Conservation (phyloP, 2,797 vertebrate genomes). For the Megaceryle alcyon region DNA sequence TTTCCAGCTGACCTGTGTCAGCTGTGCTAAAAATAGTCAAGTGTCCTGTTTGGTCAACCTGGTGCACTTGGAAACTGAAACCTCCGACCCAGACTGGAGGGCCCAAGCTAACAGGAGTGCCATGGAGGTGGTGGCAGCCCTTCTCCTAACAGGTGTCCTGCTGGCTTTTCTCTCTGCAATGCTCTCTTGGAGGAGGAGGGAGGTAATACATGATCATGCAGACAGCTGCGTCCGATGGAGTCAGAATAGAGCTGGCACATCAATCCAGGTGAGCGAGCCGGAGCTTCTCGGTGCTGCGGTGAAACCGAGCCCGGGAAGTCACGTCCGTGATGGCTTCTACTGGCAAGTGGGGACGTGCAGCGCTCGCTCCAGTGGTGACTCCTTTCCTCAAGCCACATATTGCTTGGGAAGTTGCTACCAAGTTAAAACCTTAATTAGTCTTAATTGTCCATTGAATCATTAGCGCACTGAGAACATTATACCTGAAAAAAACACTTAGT, state of each 20-base stretch:
- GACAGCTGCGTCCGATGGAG: fast-evolving
- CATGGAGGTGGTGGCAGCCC: fast-evolving
- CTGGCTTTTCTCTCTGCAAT: neutral
- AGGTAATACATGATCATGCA: fast-evolving
- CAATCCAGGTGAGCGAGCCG: neutral
- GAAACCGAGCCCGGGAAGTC: too few species aligned
- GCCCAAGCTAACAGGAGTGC: neutral
- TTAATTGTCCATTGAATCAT: neutral
- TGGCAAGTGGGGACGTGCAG: neutral
- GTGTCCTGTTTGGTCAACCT: neutral
- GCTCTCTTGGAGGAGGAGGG: too few species aligned
- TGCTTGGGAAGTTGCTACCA: neutral
- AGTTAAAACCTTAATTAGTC: neutral
- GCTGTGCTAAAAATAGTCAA: neutral
- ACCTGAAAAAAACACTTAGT: slow-evolving; percentile 3
- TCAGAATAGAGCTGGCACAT: fast-evolving
- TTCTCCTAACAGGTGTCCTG: neutral
- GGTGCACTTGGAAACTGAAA: neutral
- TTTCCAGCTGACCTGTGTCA: neutral
- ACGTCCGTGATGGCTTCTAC: neutral
- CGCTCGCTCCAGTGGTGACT: neutral
- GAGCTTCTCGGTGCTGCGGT: fast-evolving
- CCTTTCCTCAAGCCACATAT: neutral
- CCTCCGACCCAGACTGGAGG: too few species aligned
- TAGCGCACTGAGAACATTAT: neutral